Base-by-base conservation (phyloP, 2,888 invertebrate genomes). In the Andrena bucephala region DNA sequence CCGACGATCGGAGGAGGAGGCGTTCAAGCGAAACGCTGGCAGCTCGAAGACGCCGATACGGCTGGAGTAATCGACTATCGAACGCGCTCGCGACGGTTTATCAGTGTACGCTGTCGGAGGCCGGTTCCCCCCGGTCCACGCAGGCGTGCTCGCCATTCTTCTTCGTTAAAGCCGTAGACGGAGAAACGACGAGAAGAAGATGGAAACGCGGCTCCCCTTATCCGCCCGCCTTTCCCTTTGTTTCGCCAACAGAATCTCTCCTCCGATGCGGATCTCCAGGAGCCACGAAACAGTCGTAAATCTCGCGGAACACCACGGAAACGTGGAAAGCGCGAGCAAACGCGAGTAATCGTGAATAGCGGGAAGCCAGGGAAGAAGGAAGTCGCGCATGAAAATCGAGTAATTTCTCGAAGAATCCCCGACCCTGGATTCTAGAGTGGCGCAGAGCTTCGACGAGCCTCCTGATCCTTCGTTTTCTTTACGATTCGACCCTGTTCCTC, bases 221-320 rank as follows among this genome's bases (percentile, higher is more conserved):
- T 10, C 36, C 10, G 10, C 36, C 10, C 20, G 7, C 24, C 4
- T 71, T 68, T 48, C 29, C 36, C 52, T 84, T 78, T 81, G 72
- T 78, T 78, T 79, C 74, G 50, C 59, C 27, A 20, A 8, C 27
- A 27, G 57, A 50, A 48, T 27, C 52, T 48, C 31, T 27, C n/a
- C 10, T n/a, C n/a, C 29, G 31, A 59, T 42, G 69, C 27, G 50
- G 65, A 54, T 77, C 81, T 48, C 67, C 65, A 81, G 77, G 59
- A 77, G 67, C 73, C 68, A 76, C 87, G 79, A 31, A 81, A 87
- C 63, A 50, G 59, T 79, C 82, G 80, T 87, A 87, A 85, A 87
- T 87, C 85, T 83, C 78, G 57, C 73, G 76, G 75, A 78, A 66
- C 50, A 31, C 72, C 20, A 65, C 67, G 68, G 24, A 50, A 42